These are phyloP conservation scores for Neolamprologus ventralis DNA, from an alignment of 2,113 vertebrate species.

Conservation along the genomic window DNA sequence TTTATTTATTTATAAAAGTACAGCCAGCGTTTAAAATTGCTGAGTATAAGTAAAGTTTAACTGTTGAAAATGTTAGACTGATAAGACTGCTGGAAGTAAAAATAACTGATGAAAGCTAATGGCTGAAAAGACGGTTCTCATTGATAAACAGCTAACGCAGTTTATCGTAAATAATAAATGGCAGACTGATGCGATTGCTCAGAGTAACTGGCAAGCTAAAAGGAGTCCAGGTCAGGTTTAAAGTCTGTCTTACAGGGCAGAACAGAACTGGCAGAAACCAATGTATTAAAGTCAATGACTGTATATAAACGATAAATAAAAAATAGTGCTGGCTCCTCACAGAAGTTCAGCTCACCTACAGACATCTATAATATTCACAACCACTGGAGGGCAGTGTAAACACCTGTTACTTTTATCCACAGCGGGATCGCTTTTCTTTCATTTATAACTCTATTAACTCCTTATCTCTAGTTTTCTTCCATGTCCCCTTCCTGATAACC, in stretches of 20 bases:
- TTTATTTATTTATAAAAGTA: background rate
- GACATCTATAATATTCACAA: background rate
- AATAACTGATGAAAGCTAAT: background rate
- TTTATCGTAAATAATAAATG: background rate
- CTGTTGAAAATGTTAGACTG: background rate
- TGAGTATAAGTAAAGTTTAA: background rate
- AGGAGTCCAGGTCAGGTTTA: background rate
- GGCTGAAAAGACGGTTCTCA: background rate
- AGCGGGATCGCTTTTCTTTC: background rate
- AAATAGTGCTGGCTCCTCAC: background rate
- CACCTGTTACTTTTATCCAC: background rate
- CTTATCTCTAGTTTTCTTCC: background rate
- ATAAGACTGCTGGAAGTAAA: background rate
- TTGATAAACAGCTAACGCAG: background rate
- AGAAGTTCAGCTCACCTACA: background rate
- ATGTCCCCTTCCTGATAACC: background rate
- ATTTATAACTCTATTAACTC: background rate
- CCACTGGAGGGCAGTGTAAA: conserved; percentile 26
- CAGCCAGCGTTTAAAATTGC: background rate
- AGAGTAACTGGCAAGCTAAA: background rate
- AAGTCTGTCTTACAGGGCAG: background rate
- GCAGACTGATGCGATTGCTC: background rate
- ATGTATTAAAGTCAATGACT: background rate
- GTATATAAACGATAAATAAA: background rate
- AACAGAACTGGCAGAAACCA: background rate